A percentile compares a stretch with the other conserved stretches of the same genome.
Evolutionary conservation across 2,888 invertebrate species (phyloP).

Genomic region (Athripsodes cinereus): DNA sequence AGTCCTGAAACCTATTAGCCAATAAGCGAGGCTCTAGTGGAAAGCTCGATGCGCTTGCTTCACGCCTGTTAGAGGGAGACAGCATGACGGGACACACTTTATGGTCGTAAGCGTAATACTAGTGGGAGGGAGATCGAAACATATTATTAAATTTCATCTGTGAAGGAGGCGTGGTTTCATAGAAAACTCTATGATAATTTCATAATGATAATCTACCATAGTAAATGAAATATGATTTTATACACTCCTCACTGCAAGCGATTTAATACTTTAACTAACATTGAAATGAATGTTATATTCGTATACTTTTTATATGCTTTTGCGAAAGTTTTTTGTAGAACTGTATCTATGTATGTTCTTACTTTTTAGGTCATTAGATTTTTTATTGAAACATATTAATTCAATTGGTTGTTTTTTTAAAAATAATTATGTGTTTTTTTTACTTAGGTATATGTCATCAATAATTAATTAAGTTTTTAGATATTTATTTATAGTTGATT

Average conservation of each 20-base stretch:
- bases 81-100: constrained; percentile 2
- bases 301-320: too few relatives aligned
- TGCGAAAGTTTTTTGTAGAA: too few relatives aligned
- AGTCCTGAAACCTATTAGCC: constrained; percentile 17
- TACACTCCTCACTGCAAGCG: not conserved
- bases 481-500: too few relatives aligned
- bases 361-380: too few relatives aligned
- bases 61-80: constrained; percentile 17
- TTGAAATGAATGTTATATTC: too few relatives aligned
- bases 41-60: constrained; percentile 21
- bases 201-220: not conserved
- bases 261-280: too few relatives aligned
- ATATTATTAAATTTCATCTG: not conserved
- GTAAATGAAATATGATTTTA: not conserved
- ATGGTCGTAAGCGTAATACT: not conserved
- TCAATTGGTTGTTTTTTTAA: too few relatives aligned
- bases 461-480: too few relatives aligned
- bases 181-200: constrained; percentile 15
- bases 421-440: too few relatives aligned
- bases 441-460: too few relatives aligned
- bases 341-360: too few relatives aligned
- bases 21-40: constrained; percentile 22
- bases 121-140: constrained; percentile 3
- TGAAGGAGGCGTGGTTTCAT: constrained; percentile 16
- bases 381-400: too few relatives aligned